Evolutionary conservation across 1,140 invertebrate species (phyloP).

Genomic region (Hypothenemus hampei): DNA sequence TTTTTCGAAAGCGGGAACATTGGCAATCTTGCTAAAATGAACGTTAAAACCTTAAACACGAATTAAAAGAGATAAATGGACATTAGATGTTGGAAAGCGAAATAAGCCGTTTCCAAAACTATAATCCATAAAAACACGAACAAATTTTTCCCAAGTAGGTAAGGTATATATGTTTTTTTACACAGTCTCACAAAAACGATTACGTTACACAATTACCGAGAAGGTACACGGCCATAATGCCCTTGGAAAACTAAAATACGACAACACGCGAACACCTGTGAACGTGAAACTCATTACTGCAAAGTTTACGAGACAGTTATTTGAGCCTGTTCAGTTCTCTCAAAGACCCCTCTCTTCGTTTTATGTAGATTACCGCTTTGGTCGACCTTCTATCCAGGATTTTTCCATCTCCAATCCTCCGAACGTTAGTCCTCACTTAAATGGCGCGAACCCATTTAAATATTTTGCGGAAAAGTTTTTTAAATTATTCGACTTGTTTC

Average conservation of each 20-base stretch:
- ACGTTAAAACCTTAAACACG: no score
- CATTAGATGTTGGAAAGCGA: no score
- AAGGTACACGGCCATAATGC: slow-evolving; percentile 16
- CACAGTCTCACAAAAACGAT: slow-evolving; percentile 12
- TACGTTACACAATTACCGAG: slow-evolving; percentile 25
- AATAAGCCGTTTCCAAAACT: no score
- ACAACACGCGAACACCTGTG: slow-evolving; percentile 27
- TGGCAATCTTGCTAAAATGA: no score
- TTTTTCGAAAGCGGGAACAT: no score
- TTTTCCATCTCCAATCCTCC: slow-evolving; percentile 1
- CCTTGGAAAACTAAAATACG: slow-evolving; percentile 25
- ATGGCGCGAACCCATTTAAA: slow-evolving; percentile 7
- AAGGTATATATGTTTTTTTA: neutral
- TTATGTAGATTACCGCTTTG: slow-evolving; percentile 26
- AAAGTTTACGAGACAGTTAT: slow-evolving; percentile 30
- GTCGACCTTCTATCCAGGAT: slow-evolving; percentile 9
- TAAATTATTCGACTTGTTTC: neutral
- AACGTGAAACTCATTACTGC: slow-evolving; percentile 30
- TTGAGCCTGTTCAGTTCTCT: slow-evolving; percentile 24
- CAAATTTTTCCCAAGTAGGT: neutral
- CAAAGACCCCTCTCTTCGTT: slow-evolving; percentile 22
- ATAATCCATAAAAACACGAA: no score
- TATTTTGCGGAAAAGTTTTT: neutral
- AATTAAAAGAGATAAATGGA: no score
- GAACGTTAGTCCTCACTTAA: neutral